Conservation (phyloP, 1,140 invertebrate species). For the Drosophila sproati region DNA sequence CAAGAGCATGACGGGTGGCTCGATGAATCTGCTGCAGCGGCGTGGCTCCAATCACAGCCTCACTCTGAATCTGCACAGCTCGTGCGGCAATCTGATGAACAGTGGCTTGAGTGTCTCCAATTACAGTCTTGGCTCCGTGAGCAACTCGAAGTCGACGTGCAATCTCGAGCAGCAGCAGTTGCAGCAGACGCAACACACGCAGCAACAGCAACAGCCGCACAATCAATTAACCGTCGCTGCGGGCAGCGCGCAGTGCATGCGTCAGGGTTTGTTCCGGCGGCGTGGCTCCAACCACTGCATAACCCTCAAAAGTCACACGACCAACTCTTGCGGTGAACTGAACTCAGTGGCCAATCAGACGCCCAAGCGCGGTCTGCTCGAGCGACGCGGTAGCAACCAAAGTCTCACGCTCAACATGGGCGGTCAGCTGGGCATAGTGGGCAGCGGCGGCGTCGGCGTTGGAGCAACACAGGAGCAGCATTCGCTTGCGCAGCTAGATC, state of each 20-base stretch:
- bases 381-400: conserved; percentile 93
- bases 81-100: conserved; percentile 76
- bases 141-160: conserved; percentile 78
- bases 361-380: conserved; percentile 88
- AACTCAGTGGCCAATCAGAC: conserved; percentile 85
- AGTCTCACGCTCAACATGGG: conserved; percentile 90
- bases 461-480: conserved; percentile 3
- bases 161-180: conserved; percentile 61
- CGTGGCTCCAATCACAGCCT: conserved; percentile 95
- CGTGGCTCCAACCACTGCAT: conserved; percentile 95
- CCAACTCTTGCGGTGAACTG: conserved; percentile 84
- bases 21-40: conserved; percentile 89
- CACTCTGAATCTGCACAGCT: conserved; percentile 87
- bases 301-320: conserved; percentile 86
- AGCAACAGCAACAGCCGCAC: conserved; percentile 19
- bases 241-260: conserved; percentile 70
- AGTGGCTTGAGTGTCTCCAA: conserved; percentile 76
- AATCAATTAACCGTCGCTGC: conserved; percentile 51
- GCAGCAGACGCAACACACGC: conserved; percentile 26
- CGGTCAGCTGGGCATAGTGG: conserved; percentile 62
- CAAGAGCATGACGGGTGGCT: conserved; percentile 67
- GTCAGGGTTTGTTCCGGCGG: conserved; percentile 90
- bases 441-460: conserved; percentile 23
- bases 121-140: conserved; percentile 70
- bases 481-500: conserved; percentile 41